Base-by-base conservation (phyloP, 1,140 invertebrate species). In the Zaprionus inermis region DNA sequence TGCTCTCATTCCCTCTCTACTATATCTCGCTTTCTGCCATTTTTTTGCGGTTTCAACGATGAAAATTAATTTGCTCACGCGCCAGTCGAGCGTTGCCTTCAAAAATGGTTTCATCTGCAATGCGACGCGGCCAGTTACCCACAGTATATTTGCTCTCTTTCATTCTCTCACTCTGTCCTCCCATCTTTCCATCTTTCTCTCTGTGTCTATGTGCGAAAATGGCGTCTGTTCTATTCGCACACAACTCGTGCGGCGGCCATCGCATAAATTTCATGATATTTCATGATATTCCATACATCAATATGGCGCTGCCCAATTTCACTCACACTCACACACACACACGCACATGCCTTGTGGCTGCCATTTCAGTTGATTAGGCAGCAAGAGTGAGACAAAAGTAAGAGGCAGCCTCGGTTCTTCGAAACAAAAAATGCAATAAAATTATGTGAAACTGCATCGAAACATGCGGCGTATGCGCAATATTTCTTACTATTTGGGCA, bases 1-100 rank as follows among this genome's bases (percentile, higher is more conserved):
- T 49, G 1, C 9, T n/a, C 20, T 9, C 2, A 16, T 58, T 32
- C 46, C 22, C 41, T 32, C n/a, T 55, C 38, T 65, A 41, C 9
- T 11, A 7, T 16, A n/a, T 7, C 22, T 54, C n/a, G 32, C 49
- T 28, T 46, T 34, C 38, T 44, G 14, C 14, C 36, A 24, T 64
- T 54, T 71, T 55, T 38, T 36, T 46, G 14, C 46, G 41, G 24
- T 64, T 75, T 44, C n/a, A 60, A 18, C 56, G 70, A 51, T 67
- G 70, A 63, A 76, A 73, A 76, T 76, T 73, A 73, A 76, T 76
- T 76, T 72, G 74, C 74, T 76, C 70, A 72, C 61, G 70, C 74
- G 70, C 70, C 70, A 72, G 57, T 68, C 60, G 64, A 60, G 54
- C 70, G 61, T 60, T 55, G 70, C 64, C 30, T 67, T 67, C 38